Percentiles rank a stretch among this genome's conserved stretches.
Evolutionary conservation across 1,140 invertebrate genomes (phyloP).

Genomic region (Bombus haemorrhoidalis): DNA sequence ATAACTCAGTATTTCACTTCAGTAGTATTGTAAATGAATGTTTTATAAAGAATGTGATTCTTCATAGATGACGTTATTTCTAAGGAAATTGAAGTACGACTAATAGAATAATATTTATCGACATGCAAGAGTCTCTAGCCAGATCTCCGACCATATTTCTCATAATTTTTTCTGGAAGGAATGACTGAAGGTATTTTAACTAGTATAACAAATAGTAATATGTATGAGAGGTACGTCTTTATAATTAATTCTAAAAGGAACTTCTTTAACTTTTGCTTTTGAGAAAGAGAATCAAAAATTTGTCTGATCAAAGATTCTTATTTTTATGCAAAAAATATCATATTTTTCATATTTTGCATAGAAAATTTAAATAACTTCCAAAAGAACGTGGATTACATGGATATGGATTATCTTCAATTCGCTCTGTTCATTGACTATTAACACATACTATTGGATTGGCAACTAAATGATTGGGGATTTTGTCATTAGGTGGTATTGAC

Average conservation of each 20-base stretch:
- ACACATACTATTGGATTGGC: not conserved
- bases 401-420: not conserved
- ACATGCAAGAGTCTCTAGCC: not conserved
- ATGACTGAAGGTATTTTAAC: not conserved
- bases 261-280: not conserved
- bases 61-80: not conserved
- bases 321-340: not conserved
- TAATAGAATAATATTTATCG: not conserved
- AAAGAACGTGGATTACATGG: not conserved
- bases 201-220: not conserved
- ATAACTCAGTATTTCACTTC: not conserved
- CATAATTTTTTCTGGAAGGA: not conserved
- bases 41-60: not conserved
- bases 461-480: no score
- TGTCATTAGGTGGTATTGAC: no score
- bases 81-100: not conserved
- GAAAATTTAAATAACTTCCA: not conserved
- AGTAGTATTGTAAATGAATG: not conserved
- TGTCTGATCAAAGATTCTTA: not conserved
- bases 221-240: not conserved
- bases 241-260: not conserved
- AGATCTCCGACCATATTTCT: not conserved
- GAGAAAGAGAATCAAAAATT: not conserved
- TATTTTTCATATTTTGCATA: not conserved
- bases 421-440: not conserved